Percentiles rank a stretch among this genome's conserved stretches.
phyloP scores from a whole-genome alignment of 2,113 vertebrate species.

The Telmatochromis brachygnathus region DNA sequence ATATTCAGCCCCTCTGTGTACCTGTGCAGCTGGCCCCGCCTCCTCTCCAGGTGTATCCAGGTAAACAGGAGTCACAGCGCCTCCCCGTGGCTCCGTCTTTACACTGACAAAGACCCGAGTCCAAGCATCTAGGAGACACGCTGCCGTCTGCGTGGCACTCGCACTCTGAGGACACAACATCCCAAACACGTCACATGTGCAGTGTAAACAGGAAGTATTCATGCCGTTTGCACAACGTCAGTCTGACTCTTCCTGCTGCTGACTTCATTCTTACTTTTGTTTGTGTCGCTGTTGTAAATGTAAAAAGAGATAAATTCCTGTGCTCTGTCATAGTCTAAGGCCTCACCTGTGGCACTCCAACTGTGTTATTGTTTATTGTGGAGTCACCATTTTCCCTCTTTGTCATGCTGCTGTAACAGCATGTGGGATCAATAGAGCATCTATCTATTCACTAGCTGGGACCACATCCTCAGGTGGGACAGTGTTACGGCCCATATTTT shows the following conservation, averaged over 20 bases:
- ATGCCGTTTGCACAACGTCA: neutral
- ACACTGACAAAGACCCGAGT: conserved; percentile 87
- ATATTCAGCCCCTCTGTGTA: neutral
- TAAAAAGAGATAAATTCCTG: neutral
- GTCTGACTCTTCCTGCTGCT: neutral
- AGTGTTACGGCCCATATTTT: neutral
- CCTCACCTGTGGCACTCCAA: neutral
- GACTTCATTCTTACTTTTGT: neutral
- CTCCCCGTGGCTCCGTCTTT: conserved; percentile 76
- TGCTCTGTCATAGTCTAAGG: neutral
- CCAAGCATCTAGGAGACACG: conserved; percentile 82
- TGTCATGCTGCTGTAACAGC: neutral
- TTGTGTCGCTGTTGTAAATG: neutral
- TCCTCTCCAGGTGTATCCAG: conserved; percentile 85
- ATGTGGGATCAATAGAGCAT: neutral
- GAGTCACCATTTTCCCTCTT: neutral
- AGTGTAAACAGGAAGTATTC: neutral
- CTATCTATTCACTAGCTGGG: neutral
- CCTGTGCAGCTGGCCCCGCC: conserved; percentile 63
- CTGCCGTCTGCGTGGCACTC: conserved; percentile 83
- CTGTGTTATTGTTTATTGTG: neutral
- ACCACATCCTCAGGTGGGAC: neutral
- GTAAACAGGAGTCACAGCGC: conserved; percentile 86
- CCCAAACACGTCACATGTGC: neutral
- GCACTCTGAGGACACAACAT: conserved; percentile 75